These are phyloP conservation scores for Lagorchestes hirsutus DNA, from an alignment of 2,797 vertebrate species.

Conservation along the genomic window DNA sequence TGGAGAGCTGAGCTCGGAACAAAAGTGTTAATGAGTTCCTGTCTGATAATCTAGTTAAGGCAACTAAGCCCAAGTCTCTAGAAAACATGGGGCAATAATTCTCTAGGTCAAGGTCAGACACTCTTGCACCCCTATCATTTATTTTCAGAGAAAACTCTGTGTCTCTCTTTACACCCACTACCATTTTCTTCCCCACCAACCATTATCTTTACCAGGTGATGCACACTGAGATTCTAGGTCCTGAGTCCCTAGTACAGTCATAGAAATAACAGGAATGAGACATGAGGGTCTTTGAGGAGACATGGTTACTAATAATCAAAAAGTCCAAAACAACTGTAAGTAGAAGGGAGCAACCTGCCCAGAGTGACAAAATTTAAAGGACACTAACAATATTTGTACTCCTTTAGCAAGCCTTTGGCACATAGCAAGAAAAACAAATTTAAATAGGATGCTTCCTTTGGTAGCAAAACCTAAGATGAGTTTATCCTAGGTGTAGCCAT, in stretches of 20 bases:
- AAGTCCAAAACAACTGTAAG: background rate
- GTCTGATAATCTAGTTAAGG: constrained; percentile 80
- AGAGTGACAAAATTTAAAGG: background rate
- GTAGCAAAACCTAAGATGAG: background rate
- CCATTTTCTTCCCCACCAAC: background rate
- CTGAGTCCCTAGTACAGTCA: constrained; percentile 18
- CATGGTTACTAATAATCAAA: background rate
- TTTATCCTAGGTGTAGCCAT: background rate
- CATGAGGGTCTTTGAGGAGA: constrained; percentile 48
- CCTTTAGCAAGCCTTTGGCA: background rate
- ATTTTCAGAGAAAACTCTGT: constrained; percentile 64
- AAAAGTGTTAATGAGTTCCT: constrained; percentile 84
- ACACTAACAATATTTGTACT: background rate
- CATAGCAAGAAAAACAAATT: background rate
- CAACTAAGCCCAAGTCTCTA: constrained; percentile 75
- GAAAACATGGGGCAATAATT: constrained; percentile 9
- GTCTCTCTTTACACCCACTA: background rate
- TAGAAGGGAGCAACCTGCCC: background rate
- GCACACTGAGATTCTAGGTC: constrained; percentile 39
- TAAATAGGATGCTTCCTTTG: background rate
- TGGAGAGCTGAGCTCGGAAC: constrained; percentile 77
- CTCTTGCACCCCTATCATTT: constrained; percentile 56
- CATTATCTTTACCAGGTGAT: constrained; percentile 41
- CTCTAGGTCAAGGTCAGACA: constrained; percentile 20
- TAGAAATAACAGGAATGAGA: background rate